Evolutionary conservation across 2,888 invertebrate genomes (phyloP), one percentile per base, ranked within the genome.

Genomic region (Tortricodes alternella): DNA sequence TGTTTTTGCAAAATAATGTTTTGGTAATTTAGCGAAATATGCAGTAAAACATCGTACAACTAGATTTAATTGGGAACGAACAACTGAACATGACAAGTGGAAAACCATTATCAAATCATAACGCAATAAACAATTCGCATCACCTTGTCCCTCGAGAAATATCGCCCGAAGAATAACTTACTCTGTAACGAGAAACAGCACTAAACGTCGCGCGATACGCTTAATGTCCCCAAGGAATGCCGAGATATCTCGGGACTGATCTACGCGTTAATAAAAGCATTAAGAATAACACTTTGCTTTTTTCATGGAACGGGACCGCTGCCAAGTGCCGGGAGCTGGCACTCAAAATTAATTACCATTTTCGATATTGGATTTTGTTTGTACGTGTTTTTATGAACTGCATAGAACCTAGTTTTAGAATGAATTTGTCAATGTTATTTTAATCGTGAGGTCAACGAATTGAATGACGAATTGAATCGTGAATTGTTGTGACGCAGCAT

Each of bases 241-340:
- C 23, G 15, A 19, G 21, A 8, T 15, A 18, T 5, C 21, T n/a
- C n/a, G n/a, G 32, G 5, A 24, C 27, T 55, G 43, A 49, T 29
- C 48, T 49, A 48, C 13, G 23, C 8, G 68, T 68, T 74, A 72
- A 73, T 74, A 74, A 76, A 74, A 75, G 66, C 63, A 71, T 76
- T 75, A 76, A 59, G 68, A 66, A 66, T 70, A 72, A 74, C 64
- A 70, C 56, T 24, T 35, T 19, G 18, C 13, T 53, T 27, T 46
- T 34, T 18, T 7, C 13, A 7, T 21, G 19, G 18, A 13, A n/a
- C 35, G 34, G 39, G 48, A 34, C 15, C 13, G 2, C 9, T 15
- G 53, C 53, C 53, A 53, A 48, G 13, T 23, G 21, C 16, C n/a
- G 41, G 53, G 53, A 53, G 53, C 18, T 34, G 34, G n/a, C 0